A percentile compares a stretch with the other conserved stretches of the same genome.
phyloP scores from a whole-genome alignment of 2,113 vertebrate genomes.

The Thryonomys swinderianus region DNA sequence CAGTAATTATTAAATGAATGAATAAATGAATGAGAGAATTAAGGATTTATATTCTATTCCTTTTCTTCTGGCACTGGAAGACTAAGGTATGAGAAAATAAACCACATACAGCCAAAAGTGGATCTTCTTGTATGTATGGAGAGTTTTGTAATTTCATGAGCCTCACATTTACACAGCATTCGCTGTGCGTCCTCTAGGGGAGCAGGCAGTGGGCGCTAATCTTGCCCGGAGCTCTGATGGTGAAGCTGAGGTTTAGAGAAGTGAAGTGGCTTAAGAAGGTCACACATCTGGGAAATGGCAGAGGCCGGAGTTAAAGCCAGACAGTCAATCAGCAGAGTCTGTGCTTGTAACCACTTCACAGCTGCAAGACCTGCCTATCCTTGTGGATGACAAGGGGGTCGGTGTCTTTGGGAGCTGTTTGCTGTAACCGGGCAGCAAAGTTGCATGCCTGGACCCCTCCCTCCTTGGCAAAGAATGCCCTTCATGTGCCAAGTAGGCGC shows the following conservation, averaged over 20 bases:
- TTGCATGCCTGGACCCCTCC: not conserved
- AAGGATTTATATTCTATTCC: not conserved
- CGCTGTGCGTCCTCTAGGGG: not conserved
- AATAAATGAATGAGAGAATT: not conserved
- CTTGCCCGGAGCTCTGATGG: not conserved
- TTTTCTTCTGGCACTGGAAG: not conserved
- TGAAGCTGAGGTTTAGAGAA: not conserved
- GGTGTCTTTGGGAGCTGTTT: not conserved
- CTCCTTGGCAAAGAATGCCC: not conserved
- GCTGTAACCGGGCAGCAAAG: not conserved
- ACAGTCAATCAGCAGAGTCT: not conserved
- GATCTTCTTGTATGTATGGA: not conserved
- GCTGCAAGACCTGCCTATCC: not conserved
- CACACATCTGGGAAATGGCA: not conserved
- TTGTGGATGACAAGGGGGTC: not conserved
- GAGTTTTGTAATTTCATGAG: not conserved
- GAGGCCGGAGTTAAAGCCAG: not conserved
- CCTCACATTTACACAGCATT: not conserved
- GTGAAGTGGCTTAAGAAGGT: not conserved
- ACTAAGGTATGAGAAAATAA: constrained; percentile 15
- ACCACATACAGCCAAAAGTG: not conserved
- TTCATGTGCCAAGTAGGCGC: not conserved
- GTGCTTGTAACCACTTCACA: not conserved
- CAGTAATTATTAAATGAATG: not conserved
- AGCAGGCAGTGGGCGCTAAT: not conserved